Base-by-base conservation (phyloP, 2,797 vertebrate species). In the Odontamblyopus rebecca region DNA sequence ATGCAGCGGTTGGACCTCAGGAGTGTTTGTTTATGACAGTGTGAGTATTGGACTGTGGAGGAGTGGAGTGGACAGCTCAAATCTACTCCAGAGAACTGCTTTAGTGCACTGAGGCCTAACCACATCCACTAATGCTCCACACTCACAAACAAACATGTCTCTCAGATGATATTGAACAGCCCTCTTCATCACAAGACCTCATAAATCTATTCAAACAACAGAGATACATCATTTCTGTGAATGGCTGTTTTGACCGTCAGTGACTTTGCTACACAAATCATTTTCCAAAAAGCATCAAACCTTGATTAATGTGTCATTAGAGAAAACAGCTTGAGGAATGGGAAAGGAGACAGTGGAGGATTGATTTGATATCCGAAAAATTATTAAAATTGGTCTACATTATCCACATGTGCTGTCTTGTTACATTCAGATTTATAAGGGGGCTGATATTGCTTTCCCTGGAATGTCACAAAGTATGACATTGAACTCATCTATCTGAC, bases 221-320 rank as follows among this genome's bases (percentile, higher is more conserved):
- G 53, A 1, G 27, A 72, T 76, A 19, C 56, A 73, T 87, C 66
- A 75, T 51, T 56, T 69, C 72, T 67, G 65, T 23, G 74, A 77
- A 85, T 66, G 53, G 65, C 61, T 50, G 62, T 73, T 81, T 61
- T 79, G 81, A 79, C 77, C 63, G 56, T 29, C 61, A 41, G 11
- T 81, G 80, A 82, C 85, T 48, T 77, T 81, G 75, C 74, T 73
- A 70, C 70, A 61, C 53, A 74, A 72, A 74, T 78, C 67, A 77
- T 35, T 75, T 70, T 70, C 67, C 51, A 7, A 71, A 68, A 23
- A 50, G 59, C 67, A 78, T 78, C 76, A 68, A 64, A 73, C 57
- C 18, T 38, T 79, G 59, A 81, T 76, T 57, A 68, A 71, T 73
- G 59, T 51, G n/a, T 78, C 74, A 70, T 70, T 70, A 38, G 12